A percentile compares a stretch with the other conserved stretches of the same genome.
These are phyloP conservation scores for Phymastichus coffea DNA, from an alignment of 1,140 invertebrate species.

Conservation along the genomic window DNA sequence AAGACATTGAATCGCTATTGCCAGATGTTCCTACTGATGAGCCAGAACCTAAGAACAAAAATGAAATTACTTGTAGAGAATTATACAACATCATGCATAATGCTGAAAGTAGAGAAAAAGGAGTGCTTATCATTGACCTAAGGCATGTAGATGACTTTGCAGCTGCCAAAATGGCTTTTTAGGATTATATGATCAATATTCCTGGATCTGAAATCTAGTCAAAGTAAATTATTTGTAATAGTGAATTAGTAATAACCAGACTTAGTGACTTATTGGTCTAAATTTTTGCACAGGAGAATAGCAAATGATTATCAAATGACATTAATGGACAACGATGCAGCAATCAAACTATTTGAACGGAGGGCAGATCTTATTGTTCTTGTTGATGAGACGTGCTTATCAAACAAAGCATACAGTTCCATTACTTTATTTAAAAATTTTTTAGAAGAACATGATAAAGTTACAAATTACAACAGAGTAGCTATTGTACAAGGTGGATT, in stretches of 20 bases:
- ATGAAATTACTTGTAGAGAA: conserved; percentile 55
- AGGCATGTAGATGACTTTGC: conserved; percentile 64
- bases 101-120: conserved; percentile 43
- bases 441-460: conserved; percentile 73
- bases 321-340: background rate
- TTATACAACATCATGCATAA: conserved; percentile 65
- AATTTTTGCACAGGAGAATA: conserved; percentile 33
- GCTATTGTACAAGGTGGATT: conserved; percentile 77
- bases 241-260: too few relatives aligned
- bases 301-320: background rate
- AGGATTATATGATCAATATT: conserved; percentile 64
- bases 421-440: conserved; percentile 60
- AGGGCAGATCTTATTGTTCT: conserved; percentile 68
- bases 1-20: background rate
- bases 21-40: conserved; percentile 14
- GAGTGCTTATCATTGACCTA: conserved; percentile 75
- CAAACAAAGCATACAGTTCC: conserved; percentile 59
- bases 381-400: too few relatives aligned
- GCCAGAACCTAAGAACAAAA: conserved; percentile 6
- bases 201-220: conserved; percentile 68
- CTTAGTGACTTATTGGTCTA: too few relatives aligned
- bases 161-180: conserved; percentile 64
- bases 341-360: conserved; percentile 41
- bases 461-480: conserved; percentile 64
- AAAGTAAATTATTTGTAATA: conserved; percentile 60